Evolutionary conservation across 2,797 vertebrate species (phyloP).

Genomic region (Etheostoma perlongum): DNA sequence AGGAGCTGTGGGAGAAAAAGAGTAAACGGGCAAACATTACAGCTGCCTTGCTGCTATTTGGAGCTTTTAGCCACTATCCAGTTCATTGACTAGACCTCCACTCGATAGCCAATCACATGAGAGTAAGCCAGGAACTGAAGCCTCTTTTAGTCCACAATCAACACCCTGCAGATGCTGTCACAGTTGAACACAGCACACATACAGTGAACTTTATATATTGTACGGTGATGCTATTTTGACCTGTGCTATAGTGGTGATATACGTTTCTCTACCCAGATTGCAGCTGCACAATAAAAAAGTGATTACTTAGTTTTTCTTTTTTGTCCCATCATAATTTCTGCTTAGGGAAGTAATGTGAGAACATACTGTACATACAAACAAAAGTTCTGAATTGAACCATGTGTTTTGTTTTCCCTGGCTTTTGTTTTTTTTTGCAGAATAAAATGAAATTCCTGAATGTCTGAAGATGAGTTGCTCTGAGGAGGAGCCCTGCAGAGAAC

Average conservation of each 20-base stretch:
- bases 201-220: slow-evolving; percentile 45
- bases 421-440: slow-evolving; percentile 20
- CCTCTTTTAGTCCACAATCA: slow-evolving; percentile 85
- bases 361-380: slow-evolving; percentile 12
- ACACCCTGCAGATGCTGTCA: slow-evolving; percentile 80
- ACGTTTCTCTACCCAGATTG: slow-evolving; percentile 7
- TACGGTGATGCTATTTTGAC: slow-evolving; percentile 32
- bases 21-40: slow-evolving; percentile 61
- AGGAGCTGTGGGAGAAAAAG: slow-evolving; percentile 37
- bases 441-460: slow-evolving; percentile 34
- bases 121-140: slow-evolving; percentile 61
- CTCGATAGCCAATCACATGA: slow-evolving; percentile 67
- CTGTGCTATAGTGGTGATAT: slow-evolving; percentile 17
- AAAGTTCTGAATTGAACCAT: slow-evolving; percentile 5
- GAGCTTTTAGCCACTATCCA: slow-evolving; percentile 78
- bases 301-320: slow-evolving; percentile 7
- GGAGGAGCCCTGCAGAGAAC: slow-evolving; percentile 19
- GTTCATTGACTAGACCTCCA: slow-evolving; percentile 79
- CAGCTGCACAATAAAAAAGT: slow-evolving; percentile 18
- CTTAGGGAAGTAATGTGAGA: slow-evolving; percentile 36
- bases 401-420: slow-evolving; percentile 6
- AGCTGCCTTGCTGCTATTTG: slow-evolving; percentile 75
- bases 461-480: slow-evolving; percentile 11
- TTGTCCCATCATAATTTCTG: slow-evolving; percentile 14
- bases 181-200: slow-evolving; percentile 60